phyloP scores from a whole-genome alignment of 2,797 vertebrate genomes.

The Pangasius sanitwongsei region DNA sequence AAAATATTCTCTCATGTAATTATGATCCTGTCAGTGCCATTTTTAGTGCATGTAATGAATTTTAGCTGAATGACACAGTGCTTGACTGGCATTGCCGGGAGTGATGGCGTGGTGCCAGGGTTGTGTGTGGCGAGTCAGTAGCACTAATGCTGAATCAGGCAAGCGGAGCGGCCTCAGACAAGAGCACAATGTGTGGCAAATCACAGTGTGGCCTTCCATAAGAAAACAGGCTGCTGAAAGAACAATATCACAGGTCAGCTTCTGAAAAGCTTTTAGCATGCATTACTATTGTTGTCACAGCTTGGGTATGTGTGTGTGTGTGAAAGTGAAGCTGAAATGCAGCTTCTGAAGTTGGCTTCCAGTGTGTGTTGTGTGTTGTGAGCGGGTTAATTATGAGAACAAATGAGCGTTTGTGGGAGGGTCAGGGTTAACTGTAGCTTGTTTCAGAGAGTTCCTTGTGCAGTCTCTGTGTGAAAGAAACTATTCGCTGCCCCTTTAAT shows the following conservation, averaged over 20 bases:
- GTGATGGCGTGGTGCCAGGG: constrained; percentile 26
- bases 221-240: constrained; percentile 27
- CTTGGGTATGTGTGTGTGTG: not conserved
- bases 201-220: constrained; percentile 43
- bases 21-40: constrained; percentile 10
- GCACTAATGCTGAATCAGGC: constrained; percentile 55
- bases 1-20: not conserved
- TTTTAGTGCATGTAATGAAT: not conserved
- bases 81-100: constrained; percentile 18
- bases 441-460: constrained; percentile 38
- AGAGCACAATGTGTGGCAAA: constrained; percentile 15
- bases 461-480: constrained; percentile 32
- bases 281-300: constrained; percentile 19
- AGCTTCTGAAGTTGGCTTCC: constrained; percentile 33
- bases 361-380: not conserved
- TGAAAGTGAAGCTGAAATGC: not conserved
- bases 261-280: constrained; percentile 6
- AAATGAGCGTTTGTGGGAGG: not conserved
- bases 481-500: constrained; percentile 51
- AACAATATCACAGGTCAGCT: not conserved
- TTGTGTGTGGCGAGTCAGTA: constrained; percentile 27
- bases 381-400: constrained; percentile 27
- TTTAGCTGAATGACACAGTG: not conserved
- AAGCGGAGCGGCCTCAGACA: not conserved
- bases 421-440: constrained; percentile 34